Percentiles rank a stretch among this genome's conserved stretches.
phyloP scores from a whole-genome alignment of 2,113 vertebrate genomes.

The Vombatus ursinus region DNA sequence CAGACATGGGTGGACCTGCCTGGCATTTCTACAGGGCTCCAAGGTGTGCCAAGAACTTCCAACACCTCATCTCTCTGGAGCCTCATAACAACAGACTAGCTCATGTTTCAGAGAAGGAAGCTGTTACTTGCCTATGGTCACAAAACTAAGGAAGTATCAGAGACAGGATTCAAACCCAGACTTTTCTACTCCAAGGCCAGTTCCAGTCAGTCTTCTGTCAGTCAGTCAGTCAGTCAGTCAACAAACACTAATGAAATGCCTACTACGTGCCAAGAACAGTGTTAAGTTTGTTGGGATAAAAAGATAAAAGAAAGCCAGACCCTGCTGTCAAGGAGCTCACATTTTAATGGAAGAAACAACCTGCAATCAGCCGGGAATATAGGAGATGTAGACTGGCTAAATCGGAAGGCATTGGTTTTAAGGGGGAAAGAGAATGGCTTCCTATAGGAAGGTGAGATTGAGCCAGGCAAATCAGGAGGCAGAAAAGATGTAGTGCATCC shows the following conservation, averaged over 20 bases:
- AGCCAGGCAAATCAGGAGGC: background rate
- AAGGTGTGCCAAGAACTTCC: too few species aligned
- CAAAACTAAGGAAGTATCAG: background rate
- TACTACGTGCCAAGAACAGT: background rate
- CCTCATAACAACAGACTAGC: background rate
- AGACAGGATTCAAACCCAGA: background rate
- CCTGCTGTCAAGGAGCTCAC: background rate
- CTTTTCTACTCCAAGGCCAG: background rate
- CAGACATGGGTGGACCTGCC: background rate
- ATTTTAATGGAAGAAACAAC: background rate
- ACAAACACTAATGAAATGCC: background rate
- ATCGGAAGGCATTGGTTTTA: background rate
- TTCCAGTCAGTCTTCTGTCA: background rate
- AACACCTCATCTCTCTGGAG: background rate
- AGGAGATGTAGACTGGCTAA: background rate
- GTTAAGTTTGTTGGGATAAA: background rate
- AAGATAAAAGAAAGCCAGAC: background rate
- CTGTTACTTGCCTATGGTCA: background rate
- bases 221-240: background rate
- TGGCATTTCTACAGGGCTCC: background rate
- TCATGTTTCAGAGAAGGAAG: background rate
- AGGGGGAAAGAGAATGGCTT: background rate
- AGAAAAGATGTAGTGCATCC: background rate
- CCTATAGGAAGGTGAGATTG: background rate
- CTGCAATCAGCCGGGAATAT: accelerated